Evolutionary conservation across 2,888 invertebrate species (phyloP).

Genomic region (Subacronicta megacephala): DNA sequence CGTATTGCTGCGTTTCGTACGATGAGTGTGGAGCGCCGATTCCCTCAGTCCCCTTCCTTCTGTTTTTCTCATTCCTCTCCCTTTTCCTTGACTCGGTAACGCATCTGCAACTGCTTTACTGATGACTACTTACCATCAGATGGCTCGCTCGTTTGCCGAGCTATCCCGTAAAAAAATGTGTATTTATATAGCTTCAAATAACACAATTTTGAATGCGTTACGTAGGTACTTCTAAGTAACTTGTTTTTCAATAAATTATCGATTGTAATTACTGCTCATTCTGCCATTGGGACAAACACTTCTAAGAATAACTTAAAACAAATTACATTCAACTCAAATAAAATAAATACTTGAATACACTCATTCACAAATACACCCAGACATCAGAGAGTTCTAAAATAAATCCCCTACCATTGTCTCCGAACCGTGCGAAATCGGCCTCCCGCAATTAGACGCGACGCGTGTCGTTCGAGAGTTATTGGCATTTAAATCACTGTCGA

Average conservation of each 20-base stretch:
- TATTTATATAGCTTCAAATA: no score
- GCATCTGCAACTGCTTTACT: no score
- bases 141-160: no score
- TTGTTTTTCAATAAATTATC: neutral
- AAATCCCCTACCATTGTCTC: conserved; percentile 65
- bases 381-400: conserved; percentile 50
- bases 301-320: conserved; percentile 21
- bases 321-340: conserved; percentile 6
- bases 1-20: no score
- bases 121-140: no score
- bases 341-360: conserved; percentile 34
- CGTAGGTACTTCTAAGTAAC: no score
- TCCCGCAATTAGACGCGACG: conserved; percentile 65
- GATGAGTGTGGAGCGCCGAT: no score
- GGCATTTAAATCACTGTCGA: conserved; percentile 68
- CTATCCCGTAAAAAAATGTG: no score
- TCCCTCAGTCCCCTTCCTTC: no score
- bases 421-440: conserved; percentile 65
- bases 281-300: neutral
- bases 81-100: no score
- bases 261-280: neutral
- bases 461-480: conserved; percentile 61
- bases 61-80: no score
- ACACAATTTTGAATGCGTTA: no score
- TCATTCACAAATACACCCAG: conserved; percentile 33